Base-by-base conservation (phyloP, 2,113 vertebrate species). In the Dasyprocta punctata region DNA sequence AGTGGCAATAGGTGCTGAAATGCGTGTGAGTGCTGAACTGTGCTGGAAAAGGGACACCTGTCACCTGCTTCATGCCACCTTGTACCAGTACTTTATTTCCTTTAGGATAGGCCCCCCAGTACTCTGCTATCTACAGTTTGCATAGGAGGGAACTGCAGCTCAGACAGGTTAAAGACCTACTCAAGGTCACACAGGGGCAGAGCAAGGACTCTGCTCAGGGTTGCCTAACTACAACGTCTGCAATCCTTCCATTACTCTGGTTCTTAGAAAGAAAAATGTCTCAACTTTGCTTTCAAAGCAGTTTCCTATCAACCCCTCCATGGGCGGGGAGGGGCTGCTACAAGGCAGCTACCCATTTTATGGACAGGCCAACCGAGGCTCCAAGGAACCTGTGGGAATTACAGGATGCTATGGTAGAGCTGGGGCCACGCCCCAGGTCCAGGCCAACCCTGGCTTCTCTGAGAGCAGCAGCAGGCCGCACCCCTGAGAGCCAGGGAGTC, bases 221-320 rank as follows among this genome's bases (percentile, higher is more conserved):
- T 9, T 65, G 16, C 30, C 56, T 75, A 47, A 19, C 56, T 26
- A 26, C 84, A 49, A 92, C 75, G 14, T 30, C n/a, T 58, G 49
- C 47, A 28, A 22, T 60, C 38, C 47, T 94, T 65, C 58, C 73
- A 24, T 69, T 24, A 63, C 44, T 13, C 44, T 20, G 20, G 49
- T 88, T 92, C 86, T 94, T 88, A 89, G 78, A 88, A 89, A 94
- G 63, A 87, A 86, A 86, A 16, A 33, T 87, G 71, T 92, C 73
- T 38, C 92, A 77, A 85, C 36, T 80, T 88, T 77, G 67, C 80
- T 97, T 92, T 94, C 86, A 84, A 81, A 91, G 67, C 47, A 84
- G 86, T 88, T 89, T 89, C 81, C 83, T 75, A 13, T 73, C 71
- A 89, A n/a, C 84, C 56, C 36, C 33, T 78, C 26, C 0, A 36